Percentiles rank a stretch among this genome's conserved stretches.
These are phyloP conservation scores for Atta texana DNA, from an alignment of 1,140 invertebrate species.

Conservation along the genomic window DNA sequence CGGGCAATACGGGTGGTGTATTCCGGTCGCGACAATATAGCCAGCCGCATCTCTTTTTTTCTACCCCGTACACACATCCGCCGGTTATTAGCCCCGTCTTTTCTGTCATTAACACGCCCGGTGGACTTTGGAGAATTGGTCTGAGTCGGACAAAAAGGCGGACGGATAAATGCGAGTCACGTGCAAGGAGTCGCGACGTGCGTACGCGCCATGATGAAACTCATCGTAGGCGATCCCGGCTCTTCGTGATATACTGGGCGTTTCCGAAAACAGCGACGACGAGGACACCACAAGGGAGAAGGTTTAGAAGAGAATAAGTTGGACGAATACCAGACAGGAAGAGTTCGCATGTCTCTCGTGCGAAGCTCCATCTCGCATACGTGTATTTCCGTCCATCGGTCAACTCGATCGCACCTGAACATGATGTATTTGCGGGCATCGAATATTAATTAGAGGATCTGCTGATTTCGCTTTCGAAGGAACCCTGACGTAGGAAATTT, in stretches of 20 bases:
- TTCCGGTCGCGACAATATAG: constrained; percentile 58
- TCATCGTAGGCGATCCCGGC: constrained; percentile 73
- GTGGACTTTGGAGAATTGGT: constrained; percentile 78
- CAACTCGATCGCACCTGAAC: constrained; percentile 33
- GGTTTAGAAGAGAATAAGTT: constrained; percentile 14
- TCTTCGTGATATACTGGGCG: constrained; percentile 41
- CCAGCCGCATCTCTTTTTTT: not conserved
- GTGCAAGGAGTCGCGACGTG: constrained; percentile 79
- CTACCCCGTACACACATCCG: constrained; percentile 39
- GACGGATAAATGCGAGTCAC: constrained; percentile 84
- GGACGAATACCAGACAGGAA: constrained; percentile 66
- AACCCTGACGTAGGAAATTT: not conserved
- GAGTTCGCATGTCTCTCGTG: constrained; percentile 74
- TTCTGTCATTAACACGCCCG: constrained; percentile 76
- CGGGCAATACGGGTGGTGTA: constrained; percentile 47
- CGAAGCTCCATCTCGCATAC: not conserved
- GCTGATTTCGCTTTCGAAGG: constrained; percentile 54
- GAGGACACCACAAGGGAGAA: not conserved
- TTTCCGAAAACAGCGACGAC: constrained; percentile 49
- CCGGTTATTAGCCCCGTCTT: constrained; percentile 77
- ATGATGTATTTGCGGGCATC: constrained; percentile 56
- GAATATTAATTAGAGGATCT: constrained; percentile 69
- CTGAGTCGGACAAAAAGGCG: constrained; percentile 67
- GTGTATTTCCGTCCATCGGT: constrained; percentile 72
- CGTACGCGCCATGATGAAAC: constrained; percentile 82